Base-by-base conservation (phyloP, 2,888 invertebrate genomes). In the Hartigia nigra region DNA sequence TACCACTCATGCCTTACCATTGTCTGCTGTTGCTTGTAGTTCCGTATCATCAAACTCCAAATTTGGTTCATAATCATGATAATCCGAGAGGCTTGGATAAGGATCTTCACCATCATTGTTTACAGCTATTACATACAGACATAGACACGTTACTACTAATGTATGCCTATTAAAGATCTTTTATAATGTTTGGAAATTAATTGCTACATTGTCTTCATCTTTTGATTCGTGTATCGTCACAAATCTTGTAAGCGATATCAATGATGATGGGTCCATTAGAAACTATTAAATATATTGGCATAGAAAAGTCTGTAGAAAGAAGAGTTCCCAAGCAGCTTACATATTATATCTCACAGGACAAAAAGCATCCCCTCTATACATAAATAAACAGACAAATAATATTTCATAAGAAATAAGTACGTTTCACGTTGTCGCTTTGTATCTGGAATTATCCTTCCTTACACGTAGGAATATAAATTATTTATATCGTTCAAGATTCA, bases 41-140 rank as follows among this genome's bases (percentile, higher is more conserved):
- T 98, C 98, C 23, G 97, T 96, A 92, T 98, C 98, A 93, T 99
- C 98, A 93, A 98, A 98, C 92, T 98, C 98, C 90, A 98, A 93
- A 92, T 97, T 97, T 23, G 98, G 98, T 91, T 99, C 98, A 91
- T 98, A 97, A 92, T 98, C 98, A 91, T 97, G 97, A 91, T 95
- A 96, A 92, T 97, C 98, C 55, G 97, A 97, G 80, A 98, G 93
- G 92, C 98, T 98, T 77, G 97, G 96, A 91, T 96, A 95, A 12
- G 95, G 94, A 88, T 97, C 97, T 83, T 97, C 96, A 80, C 93
- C 92, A 84, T 93, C 93, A 85, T 94, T 91, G 83, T 87, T 87
- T 55, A 85, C 83, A 80, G 88, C 90, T 90, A 83, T 79, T 79
- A 77, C 32, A 80, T 69, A 36, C 77, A 74, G 77, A 74, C 74